Conservation (phyloP, 1,140 invertebrate species). For the Yoshiicerus persimilis region DNA sequence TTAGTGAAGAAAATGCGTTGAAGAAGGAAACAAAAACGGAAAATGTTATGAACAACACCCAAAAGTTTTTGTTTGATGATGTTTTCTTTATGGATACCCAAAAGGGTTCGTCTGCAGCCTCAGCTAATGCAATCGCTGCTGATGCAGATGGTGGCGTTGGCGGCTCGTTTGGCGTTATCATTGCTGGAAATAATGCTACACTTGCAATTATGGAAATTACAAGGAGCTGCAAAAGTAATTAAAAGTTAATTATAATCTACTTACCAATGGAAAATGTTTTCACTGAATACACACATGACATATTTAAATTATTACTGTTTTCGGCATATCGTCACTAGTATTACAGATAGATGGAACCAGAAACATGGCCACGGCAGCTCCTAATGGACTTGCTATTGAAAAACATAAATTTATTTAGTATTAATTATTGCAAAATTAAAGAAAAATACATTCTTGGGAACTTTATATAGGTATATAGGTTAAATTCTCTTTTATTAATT, state of each 20-base stretch:
- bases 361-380: neutral
- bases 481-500: no score
- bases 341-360: neutral
- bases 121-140: neutral
- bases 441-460: no score
- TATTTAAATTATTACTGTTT: neutral
- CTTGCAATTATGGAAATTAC: neutral
- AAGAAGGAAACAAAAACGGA: slow-evolving; percentile 8
- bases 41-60: slow-evolving; percentile 7
- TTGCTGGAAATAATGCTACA: neutral
- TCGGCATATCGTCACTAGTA: neutral
- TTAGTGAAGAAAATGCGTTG: neutral
- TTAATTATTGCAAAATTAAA: no score
- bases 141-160: slow-evolving; percentile 23
- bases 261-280: no score
- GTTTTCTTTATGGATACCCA: slow-evolving; percentile 3
- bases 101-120: neutral
- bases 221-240: no score
- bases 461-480: no score
- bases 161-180: neutral
- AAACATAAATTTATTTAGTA: neutral
- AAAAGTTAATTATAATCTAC: no score
- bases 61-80: neutral
- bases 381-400: neutral
- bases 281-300: no score